These are phyloP conservation scores for Odontocolon sp. DNA, from an alignment of 2,888 invertebrate species.

Conservation along the genomic window DNA sequence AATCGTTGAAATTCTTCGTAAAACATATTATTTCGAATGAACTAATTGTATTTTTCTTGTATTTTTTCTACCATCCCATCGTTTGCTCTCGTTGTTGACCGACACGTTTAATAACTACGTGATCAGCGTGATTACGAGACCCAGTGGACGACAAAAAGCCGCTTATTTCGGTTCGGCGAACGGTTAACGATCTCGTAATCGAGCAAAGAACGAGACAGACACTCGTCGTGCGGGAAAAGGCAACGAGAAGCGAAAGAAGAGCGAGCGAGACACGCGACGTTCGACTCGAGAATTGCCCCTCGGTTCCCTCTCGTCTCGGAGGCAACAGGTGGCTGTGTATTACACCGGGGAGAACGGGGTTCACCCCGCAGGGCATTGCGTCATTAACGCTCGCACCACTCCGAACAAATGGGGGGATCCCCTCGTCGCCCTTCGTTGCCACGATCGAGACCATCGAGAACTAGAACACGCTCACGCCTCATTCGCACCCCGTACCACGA, in stretches of 20 bases:
- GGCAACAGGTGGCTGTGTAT: conserved; percentile 51
- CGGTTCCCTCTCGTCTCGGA: conserved; percentile 10
- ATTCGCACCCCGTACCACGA: conserved; percentile 33
- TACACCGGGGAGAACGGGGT: conserved; percentile 36
- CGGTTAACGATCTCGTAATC: conserved; percentile 36
- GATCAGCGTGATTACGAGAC: conserved; percentile 36
- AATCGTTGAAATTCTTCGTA: no score
- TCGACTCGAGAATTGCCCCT: conserved; percentile 13
- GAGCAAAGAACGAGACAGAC: background rate
- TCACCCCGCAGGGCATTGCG: conserved; percentile 54
- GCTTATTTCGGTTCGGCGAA: conserved; percentile 25
- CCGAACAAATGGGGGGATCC: conserved; percentile 19
- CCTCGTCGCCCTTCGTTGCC: conserved; percentile 4
- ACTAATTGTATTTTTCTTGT: background rate
- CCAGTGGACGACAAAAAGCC: conserved; percentile 6
- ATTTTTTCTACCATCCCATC: no score
- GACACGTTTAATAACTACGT: conserved; percentile 4
- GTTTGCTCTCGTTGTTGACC: background rate
- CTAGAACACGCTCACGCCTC: conserved; percentile 16
- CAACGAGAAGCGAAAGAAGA: conserved; percentile 14
- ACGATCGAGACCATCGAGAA: conserved; percentile 12
- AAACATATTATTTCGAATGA: no score
- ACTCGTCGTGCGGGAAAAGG: background rate
- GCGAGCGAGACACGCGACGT: background rate
- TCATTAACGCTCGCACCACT: conserved; percentile 58